phyloP scores from a whole-genome alignment of 2,797 vertebrate genomes.

The Sarcophilus harrisii region DNA sequence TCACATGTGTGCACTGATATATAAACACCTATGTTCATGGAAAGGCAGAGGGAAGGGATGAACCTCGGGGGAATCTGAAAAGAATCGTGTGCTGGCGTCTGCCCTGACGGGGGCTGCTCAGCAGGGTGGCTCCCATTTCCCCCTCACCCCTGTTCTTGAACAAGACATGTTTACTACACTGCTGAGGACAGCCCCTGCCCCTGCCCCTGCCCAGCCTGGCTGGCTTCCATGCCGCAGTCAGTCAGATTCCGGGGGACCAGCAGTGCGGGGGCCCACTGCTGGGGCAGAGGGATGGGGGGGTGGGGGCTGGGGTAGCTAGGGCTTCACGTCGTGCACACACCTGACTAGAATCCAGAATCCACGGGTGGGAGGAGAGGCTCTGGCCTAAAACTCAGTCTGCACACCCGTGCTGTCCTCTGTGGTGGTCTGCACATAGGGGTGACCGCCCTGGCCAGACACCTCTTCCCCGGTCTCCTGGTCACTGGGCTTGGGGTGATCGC shows the following conservation, averaged over 20 bases:
- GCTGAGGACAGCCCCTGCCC: not conserved
- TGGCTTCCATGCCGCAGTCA: not conserved
- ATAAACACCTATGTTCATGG: too few relatives aligned
- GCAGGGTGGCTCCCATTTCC: not conserved
- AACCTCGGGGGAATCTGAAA: too few relatives aligned
- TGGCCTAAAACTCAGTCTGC: slow-evolving; percentile 86
- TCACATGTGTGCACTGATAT: too few relatives aligned
- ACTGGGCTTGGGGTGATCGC: slow-evolving; percentile 72
- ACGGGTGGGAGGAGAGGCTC: not conserved
- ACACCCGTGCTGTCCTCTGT: slow-evolving; percentile 72
- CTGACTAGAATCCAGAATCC: not conserved
- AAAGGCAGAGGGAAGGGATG: too few relatives aligned
- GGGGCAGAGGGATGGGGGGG: not conserved
- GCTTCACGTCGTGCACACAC: not conserved
- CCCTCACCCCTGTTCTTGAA: not conserved
- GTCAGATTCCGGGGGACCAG: not conserved
- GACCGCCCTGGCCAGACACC: slow-evolving; percentile 55
- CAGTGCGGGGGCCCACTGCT: not conserved
- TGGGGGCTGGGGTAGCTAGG: not conserved
- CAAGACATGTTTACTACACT: not conserved
- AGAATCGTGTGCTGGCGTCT: too few relatives aligned
- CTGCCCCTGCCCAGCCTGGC: not conserved
- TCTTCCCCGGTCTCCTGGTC: slow-evolving; percentile 81
- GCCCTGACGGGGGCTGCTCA: too few relatives aligned
- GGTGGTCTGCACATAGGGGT: slow-evolving; percentile 67